Evolutionary conservation across 2,888 invertebrate genomes (phyloP), one percentile per base, ranked within the genome.

Genomic region (Seira sanloemensis): DNA sequence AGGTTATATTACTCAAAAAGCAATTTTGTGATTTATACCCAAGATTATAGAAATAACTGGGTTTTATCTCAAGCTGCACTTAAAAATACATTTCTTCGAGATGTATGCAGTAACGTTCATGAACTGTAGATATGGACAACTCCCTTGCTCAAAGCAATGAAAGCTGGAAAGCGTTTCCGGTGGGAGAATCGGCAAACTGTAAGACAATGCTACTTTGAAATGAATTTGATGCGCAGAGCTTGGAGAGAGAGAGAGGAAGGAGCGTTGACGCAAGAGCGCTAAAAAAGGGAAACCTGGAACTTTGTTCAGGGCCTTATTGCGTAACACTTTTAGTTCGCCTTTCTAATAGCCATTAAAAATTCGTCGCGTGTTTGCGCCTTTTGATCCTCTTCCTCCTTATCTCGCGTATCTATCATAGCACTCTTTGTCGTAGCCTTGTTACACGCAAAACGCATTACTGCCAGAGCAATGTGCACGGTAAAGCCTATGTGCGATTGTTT

Each of bases 401-500:
- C n/a, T 27, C n/a, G n/a, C n/a, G n/a, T n/a, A n/a, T 69, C 69
- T 18, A 69, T 69, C 26, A 69, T 69, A 16, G 37, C 21, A n/a
- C 12, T 12, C n/a, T 21, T 21, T 21, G 23, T 68, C 27, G 27
- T 72, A 72, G 18, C 54, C 46, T 23, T 24, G 18, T 23, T 50
- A 72, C 72, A 72, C 46, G 72, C 72, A 50, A 72, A 72, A 18
- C 46, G 16, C 72, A 72, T 72, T 72, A 50, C 0, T 9, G 4
- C 23, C 4, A 16, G 7, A 2, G 24, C 67, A 18, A 37, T 37
- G 12, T 37, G 21, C 67, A 23, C 67, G 23, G n/a, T n/a, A 67
- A 23, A 67, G 19, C 67, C 4, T 4, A 67, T 5, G 12, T 37
- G 37, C 37, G 12, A 5, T 37, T 12, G 37, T 37, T 37, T 37